A percentile compares a stretch with the other conserved stretches of the same genome.
Conservation (phyloP, 2,797 vertebrate species). For the Ibycter americanus region DNA sequence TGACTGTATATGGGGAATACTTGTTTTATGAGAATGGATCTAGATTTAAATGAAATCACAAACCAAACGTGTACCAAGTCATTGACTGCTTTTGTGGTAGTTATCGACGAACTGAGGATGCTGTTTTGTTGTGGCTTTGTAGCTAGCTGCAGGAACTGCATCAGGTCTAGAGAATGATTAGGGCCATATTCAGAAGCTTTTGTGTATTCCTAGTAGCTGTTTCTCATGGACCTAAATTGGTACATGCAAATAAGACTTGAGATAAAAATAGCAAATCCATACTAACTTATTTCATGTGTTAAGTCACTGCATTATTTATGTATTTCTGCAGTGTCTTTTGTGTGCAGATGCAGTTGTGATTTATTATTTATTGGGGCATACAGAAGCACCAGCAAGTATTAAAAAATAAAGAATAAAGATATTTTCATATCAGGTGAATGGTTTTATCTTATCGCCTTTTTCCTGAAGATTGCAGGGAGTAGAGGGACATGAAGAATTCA, state of each 20-base stretch:
- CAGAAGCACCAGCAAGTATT: not conserved
- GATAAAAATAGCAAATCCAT: not conserved
- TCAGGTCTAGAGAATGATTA: not conserved
- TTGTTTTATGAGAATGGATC: not conserved
- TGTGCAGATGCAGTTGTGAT: not conserved
- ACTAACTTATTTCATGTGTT: not conserved
- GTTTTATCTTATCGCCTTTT: conserved; percentile 37
- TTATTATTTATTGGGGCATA: conserved; percentile 24
- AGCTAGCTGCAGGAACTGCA: not conserved
- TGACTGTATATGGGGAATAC: not conserved
- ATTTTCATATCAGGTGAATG: conserved; percentile 11
- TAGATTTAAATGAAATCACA: not conserved
- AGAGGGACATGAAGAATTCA: not conserved
- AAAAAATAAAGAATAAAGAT: not conserved
- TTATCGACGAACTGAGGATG: not conserved
- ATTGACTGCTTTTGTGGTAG: not conserved
- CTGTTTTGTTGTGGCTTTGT: not conserved
- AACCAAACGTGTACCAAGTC: rapidly evolving
- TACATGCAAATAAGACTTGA: not conserved
- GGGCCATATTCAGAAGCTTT: not conserved
- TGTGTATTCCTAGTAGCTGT: not conserved
- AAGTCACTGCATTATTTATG: not conserved
- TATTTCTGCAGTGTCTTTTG: not conserved
- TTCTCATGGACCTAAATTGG: not conserved
- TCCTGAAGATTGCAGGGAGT: not conserved